Evolutionary conservation across 1,140 invertebrate genomes (phyloP), one percentile per base, ranked within the genome.

Genomic region (Anastrepha obliqua): DNA sequence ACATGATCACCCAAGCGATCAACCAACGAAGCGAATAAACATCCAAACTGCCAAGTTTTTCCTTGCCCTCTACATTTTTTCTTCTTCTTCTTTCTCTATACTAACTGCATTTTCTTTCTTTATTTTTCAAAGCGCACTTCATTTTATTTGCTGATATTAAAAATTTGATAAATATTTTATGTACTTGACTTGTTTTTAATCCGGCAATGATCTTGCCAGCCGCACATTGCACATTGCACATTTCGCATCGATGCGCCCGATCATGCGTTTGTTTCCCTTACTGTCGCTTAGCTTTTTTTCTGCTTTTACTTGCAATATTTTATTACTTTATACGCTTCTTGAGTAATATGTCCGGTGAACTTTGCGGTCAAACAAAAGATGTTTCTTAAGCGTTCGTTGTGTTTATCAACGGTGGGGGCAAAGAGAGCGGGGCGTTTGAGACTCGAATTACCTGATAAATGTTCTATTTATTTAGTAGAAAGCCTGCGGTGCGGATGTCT

Each of bases 321-420:
- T 81, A 81, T 81, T 51, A 29, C 74, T 55, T 6, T 81, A 47
- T 70, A 88, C 17, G 59, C 60, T 58, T 67, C 70, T 88, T 88
- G 88, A 88, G 74, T 87, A 87, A 88, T 88, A 88, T 88, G 88
- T 88, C 86, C 88, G 88, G 88, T 88, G 88, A 88, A 88, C 88
- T 88, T 88, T 88, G 88, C 86, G 88, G 88, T 88, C 88, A 88
- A 81, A 86, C 59, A 60, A 88, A 88, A 87, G 88, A 88, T 88
- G 88, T 88, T 88, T 88, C 88, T 87, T 81, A 15, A 5, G 13
- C n/a, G 42, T 47, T 67, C 86, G 67, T 44, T 55, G n/a, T 81
- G 64, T 58, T 64, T 67, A 44, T n/a, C 65, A 51, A 47, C 65
- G 2, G 65, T 62, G 67, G 42, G 59, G 4, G 13, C 81, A 13